These are phyloP conservation scores for Hermaeophaga mercurialis DNA, from an alignment of 2,888 invertebrate species.

Conservation along the genomic window DNA sequence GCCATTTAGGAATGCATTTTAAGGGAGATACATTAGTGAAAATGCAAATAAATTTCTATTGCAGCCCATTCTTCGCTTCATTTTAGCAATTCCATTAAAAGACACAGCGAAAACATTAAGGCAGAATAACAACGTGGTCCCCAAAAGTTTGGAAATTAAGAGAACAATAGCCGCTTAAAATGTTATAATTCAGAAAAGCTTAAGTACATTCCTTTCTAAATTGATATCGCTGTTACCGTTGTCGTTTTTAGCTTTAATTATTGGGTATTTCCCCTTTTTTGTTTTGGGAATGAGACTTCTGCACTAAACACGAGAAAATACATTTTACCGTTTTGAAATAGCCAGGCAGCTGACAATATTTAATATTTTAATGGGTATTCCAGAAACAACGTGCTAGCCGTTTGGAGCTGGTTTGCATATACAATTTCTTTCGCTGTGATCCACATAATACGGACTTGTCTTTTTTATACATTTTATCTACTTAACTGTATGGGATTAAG, in stretches of 20 bases:
- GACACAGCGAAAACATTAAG: slow-evolving; percentile 13
- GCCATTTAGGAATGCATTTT: too few relatives aligned
- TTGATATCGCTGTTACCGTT: slow-evolving; percentile 22
- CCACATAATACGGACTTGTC: too few relatives aligned
- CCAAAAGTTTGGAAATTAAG: slow-evolving; percentile 23
- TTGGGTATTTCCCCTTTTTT: slow-evolving; percentile 6
- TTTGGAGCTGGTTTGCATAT: too few relatives aligned
- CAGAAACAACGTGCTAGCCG: too few relatives aligned
- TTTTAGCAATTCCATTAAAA: slow-evolving; percentile 16
- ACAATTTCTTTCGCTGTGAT: too few relatives aligned
- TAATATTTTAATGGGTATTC: too few relatives aligned
- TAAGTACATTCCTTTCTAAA: slow-evolving; percentile 25
- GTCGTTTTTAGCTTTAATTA: slow-evolving; percentile 21
- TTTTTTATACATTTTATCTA: too few relatives aligned
- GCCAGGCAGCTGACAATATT: too few relatives aligned
- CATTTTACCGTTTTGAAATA: too few relatives aligned
- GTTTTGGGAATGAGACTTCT: background rate
- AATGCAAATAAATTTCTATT: slow-evolving; percentile 21
- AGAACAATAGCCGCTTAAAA: slow-evolving; percentile 22
- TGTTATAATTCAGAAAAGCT: slow-evolving; percentile 20
- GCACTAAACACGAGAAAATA: too few relatives aligned
- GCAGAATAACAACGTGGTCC: slow-evolving; percentile 19
- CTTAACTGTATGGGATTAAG: too few relatives aligned
- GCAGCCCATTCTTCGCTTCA: slow-evolving; percentile 13
- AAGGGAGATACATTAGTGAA: too few relatives aligned